Percentiles rank a stretch among this genome's conserved stretches.
phyloP scores from a whole-genome alignment of 2,888 invertebrate species.

The Temnothorax rugatulus region DNA sequence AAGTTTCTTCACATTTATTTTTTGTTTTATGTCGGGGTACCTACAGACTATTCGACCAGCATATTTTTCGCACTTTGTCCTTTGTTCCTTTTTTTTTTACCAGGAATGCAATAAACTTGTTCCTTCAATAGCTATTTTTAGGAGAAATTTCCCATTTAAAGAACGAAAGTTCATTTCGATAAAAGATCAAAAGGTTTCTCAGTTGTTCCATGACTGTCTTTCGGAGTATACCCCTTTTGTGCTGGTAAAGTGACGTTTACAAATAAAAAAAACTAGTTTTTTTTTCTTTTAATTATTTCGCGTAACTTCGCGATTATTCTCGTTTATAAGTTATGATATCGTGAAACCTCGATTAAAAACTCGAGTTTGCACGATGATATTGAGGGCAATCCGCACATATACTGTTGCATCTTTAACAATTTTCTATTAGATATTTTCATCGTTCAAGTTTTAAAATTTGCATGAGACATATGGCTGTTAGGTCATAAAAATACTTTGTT shows the following conservation, averaged over 20 bases:
- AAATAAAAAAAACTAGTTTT: not conserved
- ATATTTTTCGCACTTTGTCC: not conserved
- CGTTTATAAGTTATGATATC: not conserved
- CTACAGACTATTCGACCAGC: not conserved
- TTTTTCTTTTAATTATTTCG: not conserved
- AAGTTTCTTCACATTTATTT: not conserved
- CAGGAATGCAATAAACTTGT: not conserved
- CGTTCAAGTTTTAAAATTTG: not conserved
- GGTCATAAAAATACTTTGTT: not conserved
- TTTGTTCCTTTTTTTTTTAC: not conserved
- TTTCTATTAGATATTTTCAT: not conserved
- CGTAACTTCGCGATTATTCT: not conserved
- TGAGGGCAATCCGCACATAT: not conserved
- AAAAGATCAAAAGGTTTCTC: not conserved
- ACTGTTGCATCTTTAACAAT: not conserved
- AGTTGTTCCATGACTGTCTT: not conserved
- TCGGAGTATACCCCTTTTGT: not conserved
- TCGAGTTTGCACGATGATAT: not conserved
- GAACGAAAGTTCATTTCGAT: not conserved
- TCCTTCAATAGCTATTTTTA: not conserved
- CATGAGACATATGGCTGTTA: not conserved
- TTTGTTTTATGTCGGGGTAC: not conserved
- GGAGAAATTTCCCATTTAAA: not conserved
- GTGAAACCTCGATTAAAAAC: not conserved
- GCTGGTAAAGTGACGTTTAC: not conserved